Evolutionary conservation across 2,113 vertebrate genomes (phyloP).

Genomic region (Dicaeum eximium): DNA sequence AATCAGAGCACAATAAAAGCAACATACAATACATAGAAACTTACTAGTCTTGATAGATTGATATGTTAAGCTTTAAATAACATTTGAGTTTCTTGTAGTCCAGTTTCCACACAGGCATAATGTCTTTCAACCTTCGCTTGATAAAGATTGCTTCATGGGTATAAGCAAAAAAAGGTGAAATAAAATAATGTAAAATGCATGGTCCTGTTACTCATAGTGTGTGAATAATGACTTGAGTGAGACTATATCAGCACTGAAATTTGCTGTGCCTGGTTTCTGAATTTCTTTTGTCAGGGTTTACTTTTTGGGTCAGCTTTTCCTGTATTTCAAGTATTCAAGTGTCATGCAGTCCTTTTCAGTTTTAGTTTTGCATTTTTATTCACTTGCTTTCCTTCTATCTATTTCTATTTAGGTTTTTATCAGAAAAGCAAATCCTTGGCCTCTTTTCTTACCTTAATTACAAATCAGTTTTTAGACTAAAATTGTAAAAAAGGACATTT

Average conservation of each 20-base stretch:
- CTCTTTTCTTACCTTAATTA: background rate
- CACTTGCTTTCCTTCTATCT: background rate
- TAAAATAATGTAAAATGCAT: background rate
- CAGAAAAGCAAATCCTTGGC: background rate
- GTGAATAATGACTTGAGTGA: background rate
- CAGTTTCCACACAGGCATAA: background rate
- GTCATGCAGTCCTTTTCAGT: background rate
- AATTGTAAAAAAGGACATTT: background rate
- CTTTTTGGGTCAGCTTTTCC: background rate
- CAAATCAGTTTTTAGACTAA: background rate
- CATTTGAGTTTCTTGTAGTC: background rate
- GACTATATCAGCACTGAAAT: background rate
- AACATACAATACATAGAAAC: background rate
- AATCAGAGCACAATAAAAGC: background rate
- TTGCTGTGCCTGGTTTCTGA: background rate
- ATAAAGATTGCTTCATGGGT: background rate
- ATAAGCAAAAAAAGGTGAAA: background rate
- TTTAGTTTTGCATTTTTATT: background rate
- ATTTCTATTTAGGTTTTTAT: background rate
- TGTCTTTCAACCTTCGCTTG: background rate
- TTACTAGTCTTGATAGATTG: background rate
- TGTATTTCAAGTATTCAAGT: background rate
- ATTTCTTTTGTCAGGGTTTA: background rate
- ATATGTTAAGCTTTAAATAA: background rate
- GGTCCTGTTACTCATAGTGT: background rate